These are phyloP conservation scores for Dryobota labecula DNA, from an alignment of 2,888 invertebrate genomes.

Conservation along the genomic window DNA sequence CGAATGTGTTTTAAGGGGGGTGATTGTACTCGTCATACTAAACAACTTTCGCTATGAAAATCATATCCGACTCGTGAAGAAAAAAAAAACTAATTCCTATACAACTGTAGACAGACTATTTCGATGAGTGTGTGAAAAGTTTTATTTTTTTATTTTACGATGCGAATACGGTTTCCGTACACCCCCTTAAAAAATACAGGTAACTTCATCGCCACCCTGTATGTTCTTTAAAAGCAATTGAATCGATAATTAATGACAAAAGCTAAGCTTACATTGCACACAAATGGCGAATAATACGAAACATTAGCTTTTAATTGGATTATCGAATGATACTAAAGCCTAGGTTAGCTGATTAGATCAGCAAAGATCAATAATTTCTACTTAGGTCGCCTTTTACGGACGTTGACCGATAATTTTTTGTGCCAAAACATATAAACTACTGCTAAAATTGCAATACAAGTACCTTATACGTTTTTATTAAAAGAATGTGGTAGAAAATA, in stretches of 20 bases:
- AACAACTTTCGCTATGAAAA: no score
- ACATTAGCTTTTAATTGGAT: slow-evolving; percentile 50
- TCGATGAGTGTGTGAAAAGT: no score
- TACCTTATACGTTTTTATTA: slow-evolving; percentile 24
- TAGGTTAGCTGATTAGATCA: slow-evolving; percentile 44
- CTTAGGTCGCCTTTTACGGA: slow-evolving; percentile 26
- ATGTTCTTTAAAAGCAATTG: slow-evolving; percentile 36
- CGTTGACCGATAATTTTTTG: slow-evolving; percentile 9
- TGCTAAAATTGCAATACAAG: neutral
- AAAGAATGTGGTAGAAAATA: slow-evolving; percentile 6
- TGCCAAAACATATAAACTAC: slow-evolving; percentile 9
- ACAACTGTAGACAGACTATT: no score
- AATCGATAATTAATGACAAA: slow-evolving; percentile 27
- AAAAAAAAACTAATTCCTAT: no score
- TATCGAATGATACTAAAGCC: slow-evolving; percentile 22
- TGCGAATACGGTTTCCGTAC: no score
- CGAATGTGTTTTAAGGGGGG: no score
- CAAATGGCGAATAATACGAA: slow-evolving; percentile 35
- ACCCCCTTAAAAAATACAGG: no score
- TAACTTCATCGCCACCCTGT: no score
- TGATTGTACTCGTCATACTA: no score
- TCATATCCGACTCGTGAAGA: no score
- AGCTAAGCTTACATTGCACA: slow-evolving; percentile 21
- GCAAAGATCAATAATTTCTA: slow-evolving; percentile 43
- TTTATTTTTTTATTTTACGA: no score